Conservation (phyloP, 2,888 invertebrate genomes). For the Cataglyphis altisquamis region DNA sequence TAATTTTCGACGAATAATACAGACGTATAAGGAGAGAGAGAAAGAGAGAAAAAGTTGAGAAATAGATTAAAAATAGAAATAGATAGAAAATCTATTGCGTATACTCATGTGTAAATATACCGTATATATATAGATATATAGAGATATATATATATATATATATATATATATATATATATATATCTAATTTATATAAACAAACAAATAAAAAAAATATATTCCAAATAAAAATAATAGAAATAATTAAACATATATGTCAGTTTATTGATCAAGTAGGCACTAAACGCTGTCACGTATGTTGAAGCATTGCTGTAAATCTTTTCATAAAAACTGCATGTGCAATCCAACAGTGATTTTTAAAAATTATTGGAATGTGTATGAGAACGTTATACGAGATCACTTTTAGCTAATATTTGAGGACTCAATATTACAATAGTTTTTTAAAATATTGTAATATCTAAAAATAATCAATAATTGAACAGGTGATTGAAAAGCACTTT, state of each 20-base stretch:
- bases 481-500: not conserved
- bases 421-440: not conserved
- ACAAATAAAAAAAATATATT: not conserved
- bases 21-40: not conserved
- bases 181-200: not conserved
- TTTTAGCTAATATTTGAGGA: conserved; percentile 5
- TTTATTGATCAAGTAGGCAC: not conserved
- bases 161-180: not conserved
- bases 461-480: not conserved
- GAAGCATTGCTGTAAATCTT: conserved; percentile 12
- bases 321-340: conserved; percentile 54
- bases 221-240: not conserved
- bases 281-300: not conserved
- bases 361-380: conserved; percentile 49
- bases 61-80: no score
- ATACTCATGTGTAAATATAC: not conserved
- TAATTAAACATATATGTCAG: not conserved
- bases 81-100: not conserved
- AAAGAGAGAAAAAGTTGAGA: not conserved
- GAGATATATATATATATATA: not conserved
- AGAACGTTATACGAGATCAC: conserved; percentile 40
- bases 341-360: conserved; percentile 49
- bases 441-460: not conserved
- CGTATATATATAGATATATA: not conserved
- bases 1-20: not conserved